These are phyloP conservation scores for Lagopus muta DNA, from an alignment of 2,113 vertebrate genomes.

Conservation along the genomic window DNA sequence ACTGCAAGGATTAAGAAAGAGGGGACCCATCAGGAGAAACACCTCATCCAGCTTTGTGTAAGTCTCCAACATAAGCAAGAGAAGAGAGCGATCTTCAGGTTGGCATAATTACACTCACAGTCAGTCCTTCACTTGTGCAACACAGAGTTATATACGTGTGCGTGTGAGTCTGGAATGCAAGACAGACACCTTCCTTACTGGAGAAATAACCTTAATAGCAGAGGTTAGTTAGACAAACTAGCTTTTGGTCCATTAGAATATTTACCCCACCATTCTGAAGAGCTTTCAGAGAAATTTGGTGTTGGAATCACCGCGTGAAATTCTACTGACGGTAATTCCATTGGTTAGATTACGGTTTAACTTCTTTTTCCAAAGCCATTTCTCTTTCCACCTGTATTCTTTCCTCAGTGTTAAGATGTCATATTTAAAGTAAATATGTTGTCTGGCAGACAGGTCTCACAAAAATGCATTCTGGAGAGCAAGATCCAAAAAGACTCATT, in stretches of 20 bases:
- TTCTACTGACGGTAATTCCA: neutral
- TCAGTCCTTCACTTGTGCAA: accelerated
- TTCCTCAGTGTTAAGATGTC: neutral
- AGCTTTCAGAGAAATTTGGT: neutral
- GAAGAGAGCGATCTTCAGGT: accelerated
- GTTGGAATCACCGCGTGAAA: neutral
- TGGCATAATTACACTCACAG: neutral
- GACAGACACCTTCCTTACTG: neutral
- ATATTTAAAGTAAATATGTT: neutral
- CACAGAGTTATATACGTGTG: accelerated
- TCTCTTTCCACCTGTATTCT: neutral
- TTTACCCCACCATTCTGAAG: neutral
- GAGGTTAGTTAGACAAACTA: neutral
- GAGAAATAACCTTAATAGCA: neutral
- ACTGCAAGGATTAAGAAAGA: neutral
- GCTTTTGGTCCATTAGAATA: neutral
- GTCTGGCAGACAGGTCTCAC: neutral
- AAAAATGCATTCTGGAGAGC: neutral
- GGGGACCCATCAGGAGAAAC: neutral
- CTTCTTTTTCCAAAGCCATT: neutral
- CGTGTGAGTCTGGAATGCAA: neutral
- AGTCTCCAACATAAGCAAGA: neutral
- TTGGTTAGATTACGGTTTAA: neutral
- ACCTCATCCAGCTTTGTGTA: neutral
- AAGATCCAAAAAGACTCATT: neutral